phyloP scores from a whole-genome alignment of 1,140 invertebrate species.

The Vanessa atalanta region DNA sequence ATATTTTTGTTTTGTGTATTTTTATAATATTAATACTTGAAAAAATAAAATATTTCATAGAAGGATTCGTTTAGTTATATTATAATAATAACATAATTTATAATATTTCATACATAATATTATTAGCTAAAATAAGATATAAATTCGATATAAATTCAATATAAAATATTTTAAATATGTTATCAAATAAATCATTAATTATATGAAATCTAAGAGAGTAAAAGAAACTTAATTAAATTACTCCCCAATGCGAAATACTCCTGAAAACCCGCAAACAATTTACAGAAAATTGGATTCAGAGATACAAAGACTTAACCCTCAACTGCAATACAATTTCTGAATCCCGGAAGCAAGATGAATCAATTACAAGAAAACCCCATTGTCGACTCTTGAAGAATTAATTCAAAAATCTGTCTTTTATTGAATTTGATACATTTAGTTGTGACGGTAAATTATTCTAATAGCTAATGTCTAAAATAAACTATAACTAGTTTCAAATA shows the following conservation, averaged over 20 bases:
- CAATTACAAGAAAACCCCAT: constrained; percentile 57
- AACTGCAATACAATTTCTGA: constrained; percentile 51
- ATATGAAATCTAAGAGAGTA: constrained; percentile 61
- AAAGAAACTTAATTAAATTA: constrained; percentile 53
- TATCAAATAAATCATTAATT: neutral
- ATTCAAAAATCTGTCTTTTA: constrained; percentile 39
- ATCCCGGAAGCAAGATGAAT: constrained; percentile 61
- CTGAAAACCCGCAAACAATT: constrained; percentile 27
- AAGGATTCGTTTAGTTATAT: too few relatives aligned
- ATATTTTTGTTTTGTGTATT: constrained; percentile 6
- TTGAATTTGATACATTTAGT: neutral
- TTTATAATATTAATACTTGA: neutral
- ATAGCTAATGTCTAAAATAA: neutral
- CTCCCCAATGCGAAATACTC: constrained; percentile 2
- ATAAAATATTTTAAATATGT: neutral
- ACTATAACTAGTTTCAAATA: neutral
- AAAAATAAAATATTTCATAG: too few relatives aligned
- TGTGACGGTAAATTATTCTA: neutral
- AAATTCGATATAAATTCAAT: too few relatives aligned
- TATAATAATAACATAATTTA: too few relatives aligned
- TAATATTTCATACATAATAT: neutral
- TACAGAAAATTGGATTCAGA: constrained; percentile 44
- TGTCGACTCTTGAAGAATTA: constrained; percentile 55
- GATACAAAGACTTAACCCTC: constrained; percentile 58
- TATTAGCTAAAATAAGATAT: too few relatives aligned